Base-by-base conservation (phyloP, 2,888 invertebrate species). In the Drosophila setosimentum region DNA sequence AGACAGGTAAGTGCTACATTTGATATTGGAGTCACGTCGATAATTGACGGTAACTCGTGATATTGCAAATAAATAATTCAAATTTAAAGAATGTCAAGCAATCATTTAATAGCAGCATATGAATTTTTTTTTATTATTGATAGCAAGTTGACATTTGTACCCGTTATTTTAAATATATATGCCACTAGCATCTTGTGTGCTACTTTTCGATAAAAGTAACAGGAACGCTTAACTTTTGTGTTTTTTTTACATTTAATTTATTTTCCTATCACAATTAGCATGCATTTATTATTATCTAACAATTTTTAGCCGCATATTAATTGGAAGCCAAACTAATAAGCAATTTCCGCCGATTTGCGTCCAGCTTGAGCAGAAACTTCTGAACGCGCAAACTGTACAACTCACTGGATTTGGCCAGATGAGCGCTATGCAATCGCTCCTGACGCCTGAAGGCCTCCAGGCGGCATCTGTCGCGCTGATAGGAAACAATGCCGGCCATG, bases 401-500 rank as follows among this genome's bases (percentile, higher is more conserved):
- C 21, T 82, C 83, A 2, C 68, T 76, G 18, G 66, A 63, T 64
- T 86, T 91, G 29, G 85, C 83, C 35, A 82, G 10, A 24, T 83
- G 67, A 0, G 49, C 65, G 13, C 85, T 83, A 7, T 80, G 75
- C 11, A 82, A 51, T 2, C 76, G 76, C 21, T 89, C 82, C 10
- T 61, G 48, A 0, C 70, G 67, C 55, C 78, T 82, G 18, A 73
- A 88, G 1, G 69, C 59, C 2, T 86, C 78, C 32, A 92, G 48
- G n/a, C 76, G 78, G 5, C 68, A 35, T 16, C 80, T 68, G 45
- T 91, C 85, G 7, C 88, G 83, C 93, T 99, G 99, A 93, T 97
- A 99, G 86, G 96, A 95, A 86, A 99, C 95, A 71, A 99, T 95
- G 32, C 97, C 97, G 27, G 94, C 95, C 77, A 99, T 94, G 59